Conservation (phyloP, 1,140 invertebrate genomes). For the Neoseiulus cucumeris region DNA sequence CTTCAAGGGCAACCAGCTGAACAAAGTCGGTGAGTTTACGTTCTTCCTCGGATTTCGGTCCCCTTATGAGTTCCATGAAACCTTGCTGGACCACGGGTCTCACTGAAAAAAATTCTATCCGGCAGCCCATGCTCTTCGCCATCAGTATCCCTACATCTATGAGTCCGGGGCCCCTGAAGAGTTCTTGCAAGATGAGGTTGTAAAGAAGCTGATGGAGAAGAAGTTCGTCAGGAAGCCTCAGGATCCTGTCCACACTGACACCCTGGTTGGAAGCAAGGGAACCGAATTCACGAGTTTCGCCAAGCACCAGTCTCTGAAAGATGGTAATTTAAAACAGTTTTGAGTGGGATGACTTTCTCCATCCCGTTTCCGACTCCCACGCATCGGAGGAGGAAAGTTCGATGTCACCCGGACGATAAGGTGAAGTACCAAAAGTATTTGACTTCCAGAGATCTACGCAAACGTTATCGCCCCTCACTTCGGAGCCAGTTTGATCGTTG, state of each 20-base stretch:
- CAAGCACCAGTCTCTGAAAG: background rate
- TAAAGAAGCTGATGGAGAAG: background rate
- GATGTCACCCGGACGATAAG: too few species aligned
- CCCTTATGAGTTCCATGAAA: too few species aligned
- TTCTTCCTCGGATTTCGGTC: too few species aligned
- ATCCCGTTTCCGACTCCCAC: too few species aligned
- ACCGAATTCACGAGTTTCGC: background rate
- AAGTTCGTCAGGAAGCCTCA: background rate
- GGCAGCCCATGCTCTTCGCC: background rate
- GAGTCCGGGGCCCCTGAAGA: background rate
- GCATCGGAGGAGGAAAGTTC: too few species aligned
- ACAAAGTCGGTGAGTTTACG: background rate
- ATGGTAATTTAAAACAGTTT: too few species aligned
- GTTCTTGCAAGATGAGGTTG: background rate
- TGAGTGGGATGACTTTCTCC: too few species aligned
- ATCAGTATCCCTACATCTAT: constrained; percentile 6
- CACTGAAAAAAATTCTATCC: too few species aligned
- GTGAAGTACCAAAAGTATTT: too few species aligned
- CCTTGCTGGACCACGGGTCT: too few species aligned
- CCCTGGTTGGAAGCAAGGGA: background rate
- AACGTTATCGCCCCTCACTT: constrained; percentile 52
- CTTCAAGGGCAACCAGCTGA: background rate
- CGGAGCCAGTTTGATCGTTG: constrained; percentile 45
- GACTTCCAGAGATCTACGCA: constrained; percentile 50
- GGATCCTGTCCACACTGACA: background rate